Conservation (phyloP, 2,888 invertebrate genomes). For the Neoaliturus tenellus region DNA sequence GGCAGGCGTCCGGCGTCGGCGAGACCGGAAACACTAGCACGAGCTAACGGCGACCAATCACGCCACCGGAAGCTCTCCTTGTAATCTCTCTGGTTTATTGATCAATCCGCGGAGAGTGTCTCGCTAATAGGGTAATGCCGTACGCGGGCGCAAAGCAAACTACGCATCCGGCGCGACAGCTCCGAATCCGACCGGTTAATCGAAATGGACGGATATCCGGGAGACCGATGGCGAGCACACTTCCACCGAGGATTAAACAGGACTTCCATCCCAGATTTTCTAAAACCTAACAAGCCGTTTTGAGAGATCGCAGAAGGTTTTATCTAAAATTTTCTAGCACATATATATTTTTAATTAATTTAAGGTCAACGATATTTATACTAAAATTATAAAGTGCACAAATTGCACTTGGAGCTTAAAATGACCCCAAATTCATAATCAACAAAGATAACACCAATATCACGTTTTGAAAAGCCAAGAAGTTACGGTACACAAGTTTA, state of each 20-base stretch:
- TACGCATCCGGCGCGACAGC: background rate
- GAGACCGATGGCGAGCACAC: background rate
- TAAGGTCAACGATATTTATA: too few species aligned
- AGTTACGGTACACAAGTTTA: too few species aligned
- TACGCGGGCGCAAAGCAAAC: slow-evolving; percentile 34
- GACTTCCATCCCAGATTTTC: too few species aligned
- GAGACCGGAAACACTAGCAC: slow-evolving; percentile 40
- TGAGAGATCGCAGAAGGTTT: too few species aligned
- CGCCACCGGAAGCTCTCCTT: slow-evolving; percentile 32
- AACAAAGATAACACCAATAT: too few species aligned
- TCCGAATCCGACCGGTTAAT: slow-evolving; percentile 16
- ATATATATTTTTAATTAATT: too few species aligned
- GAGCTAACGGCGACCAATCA: slow-evolving; percentile 36
- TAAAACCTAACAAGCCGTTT: too few species aligned
- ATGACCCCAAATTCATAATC: too few species aligned
- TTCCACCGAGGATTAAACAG: background rate
- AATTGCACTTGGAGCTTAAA: too few species aligned
- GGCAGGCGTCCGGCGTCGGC: slow-evolving; percentile 26
- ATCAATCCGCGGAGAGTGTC: slow-evolving; percentile 32
- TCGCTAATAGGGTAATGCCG: slow-evolving; percentile 24
- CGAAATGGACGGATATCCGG: slow-evolving; percentile 17
- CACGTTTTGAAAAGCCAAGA: too few species aligned
- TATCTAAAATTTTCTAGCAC: too few species aligned
- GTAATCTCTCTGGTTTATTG: slow-evolving; percentile 30
- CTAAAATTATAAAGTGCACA: too few species aligned